Conservation (phyloP, 2,888 invertebrate genomes). For the Arrhopalites spinosus region DNA sequence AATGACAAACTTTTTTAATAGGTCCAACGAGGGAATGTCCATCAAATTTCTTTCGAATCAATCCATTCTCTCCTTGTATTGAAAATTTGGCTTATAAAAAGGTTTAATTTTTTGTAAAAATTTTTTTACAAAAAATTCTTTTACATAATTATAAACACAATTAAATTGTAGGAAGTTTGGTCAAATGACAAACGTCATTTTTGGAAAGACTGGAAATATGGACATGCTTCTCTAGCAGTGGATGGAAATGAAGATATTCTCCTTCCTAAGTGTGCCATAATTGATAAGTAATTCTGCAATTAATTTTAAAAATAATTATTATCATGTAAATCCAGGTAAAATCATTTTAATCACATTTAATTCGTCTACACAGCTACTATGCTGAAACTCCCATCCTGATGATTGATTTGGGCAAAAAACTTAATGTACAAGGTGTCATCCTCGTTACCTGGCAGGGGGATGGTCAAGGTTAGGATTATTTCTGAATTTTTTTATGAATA, state of each 20-base stretch:
- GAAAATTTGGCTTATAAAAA: constrained; percentile 62
- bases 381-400: constrained; percentile 64
- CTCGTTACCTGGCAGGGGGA: constrained; percentile 63
- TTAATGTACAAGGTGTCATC: constrained; percentile 61
- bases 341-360: too few species aligned
- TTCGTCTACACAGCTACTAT: constrained; percentile 58
- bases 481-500: not conserved
- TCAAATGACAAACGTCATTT: constrained; percentile 63
- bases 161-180: constrained; percentile 59
- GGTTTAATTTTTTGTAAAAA: too few species aligned
- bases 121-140: too few species aligned
- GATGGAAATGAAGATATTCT: constrained; percentile 61
- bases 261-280: constrained; percentile 61
- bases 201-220: constrained; percentile 60
- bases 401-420: constrained; percentile 62
- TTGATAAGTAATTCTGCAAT: constrained; percentile 47
- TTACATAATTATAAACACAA: too few species aligned
- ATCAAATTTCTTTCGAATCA: constrained; percentile 62
- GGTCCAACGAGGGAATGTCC: constrained; percentile 61
- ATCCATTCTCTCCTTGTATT: constrained; percentile 63
- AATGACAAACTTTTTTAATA: too few species aligned
- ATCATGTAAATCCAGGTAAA: too few species aligned
- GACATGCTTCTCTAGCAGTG: constrained; percentile 60
- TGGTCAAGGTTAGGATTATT: constrained; percentile 58
- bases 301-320: too few species aligned